Conservation (phyloP, 2,113 vertebrate species). For the Epinephelus moara region DNA sequence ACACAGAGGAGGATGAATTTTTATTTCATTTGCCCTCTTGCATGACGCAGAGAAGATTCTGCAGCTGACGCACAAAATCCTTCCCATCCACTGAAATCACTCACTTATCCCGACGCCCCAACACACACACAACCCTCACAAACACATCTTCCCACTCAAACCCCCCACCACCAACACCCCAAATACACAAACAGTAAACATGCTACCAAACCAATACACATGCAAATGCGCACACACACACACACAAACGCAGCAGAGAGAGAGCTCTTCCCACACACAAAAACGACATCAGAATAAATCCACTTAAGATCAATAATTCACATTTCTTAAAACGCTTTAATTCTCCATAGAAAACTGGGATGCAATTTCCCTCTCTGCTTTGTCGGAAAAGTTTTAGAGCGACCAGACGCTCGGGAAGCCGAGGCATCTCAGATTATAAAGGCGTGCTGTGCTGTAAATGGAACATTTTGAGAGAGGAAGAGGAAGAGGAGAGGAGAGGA, state of each 20-base stretch:
- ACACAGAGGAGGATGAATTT: slow-evolving; percentile 46
- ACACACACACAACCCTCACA: slow-evolving; percentile 12
- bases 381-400: slow-evolving; percentile 74
- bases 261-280: slow-evolving; percentile 48
- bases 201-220: slow-evolving; percentile 14
- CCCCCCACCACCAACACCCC: neutral
- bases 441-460: slow-evolving; percentile 54
- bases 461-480: slow-evolving; percentile 37
- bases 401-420: slow-evolving; percentile 51
- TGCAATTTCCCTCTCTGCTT: slow-evolving; percentile 73
- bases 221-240: neutral
- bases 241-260: slow-evolving; percentile 22
- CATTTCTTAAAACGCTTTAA: slow-evolving; percentile 81
- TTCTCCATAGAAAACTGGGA: slow-evolving; percentile 77
- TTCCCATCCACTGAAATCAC: neutral
- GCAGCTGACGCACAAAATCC: slow-evolving; percentile 37
- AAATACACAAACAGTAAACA: slow-evolving; percentile 21
- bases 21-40: slow-evolving; percentile 35
- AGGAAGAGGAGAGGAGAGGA: neutral
- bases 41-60: slow-evolving; percentile 33
- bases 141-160: slow-evolving; percentile 14
- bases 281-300: slow-evolving; percentile 68
- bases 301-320: slow-evolving; percentile 85
- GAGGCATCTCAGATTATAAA: slow-evolving; percentile 67
- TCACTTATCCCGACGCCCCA: slow-evolving; percentile 20